Base-by-base conservation (phyloP, 2,113 vertebrate species). In the Periophthalmodon schlosseri region DNA sequence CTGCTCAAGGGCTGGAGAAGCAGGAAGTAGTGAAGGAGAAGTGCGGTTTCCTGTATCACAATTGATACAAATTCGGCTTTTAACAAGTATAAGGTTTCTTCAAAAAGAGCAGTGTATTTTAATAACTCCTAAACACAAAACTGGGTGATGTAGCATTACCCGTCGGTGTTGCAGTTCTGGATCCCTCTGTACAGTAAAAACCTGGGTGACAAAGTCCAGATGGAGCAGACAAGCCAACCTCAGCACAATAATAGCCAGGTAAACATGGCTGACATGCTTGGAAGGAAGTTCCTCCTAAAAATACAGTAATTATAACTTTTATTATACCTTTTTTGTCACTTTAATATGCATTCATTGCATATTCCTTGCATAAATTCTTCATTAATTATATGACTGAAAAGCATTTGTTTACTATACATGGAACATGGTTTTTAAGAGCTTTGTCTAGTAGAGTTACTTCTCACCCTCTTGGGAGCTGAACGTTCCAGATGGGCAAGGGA, bases 181-280 rank as follows among this genome's bases (percentile, higher is more conserved):
- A 94, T 60, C 91, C 92, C 23, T 89, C 74, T n/a, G 57, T 74
- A 83, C 96, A 97, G 89, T 93, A 97, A 71, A 94, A 93, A 0
- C 95, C 95, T 0, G 95, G 76, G 49, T 78, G 84, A 78, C 96
- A 96, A 4, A 47, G 91, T 0, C 95, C 95, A 0, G 94, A 95
- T 0, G 95, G 94, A 24, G 85, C 74, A 0, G 81, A 88, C 52
- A 96, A 93, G 1, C 96, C 95, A 85, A 58, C 24, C 20, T 86
- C 67, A 15, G 85, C 85, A 34, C 94, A 95, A 80, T 92, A 93
- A 77, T 90, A 82, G 9, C 94, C 94, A 39, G 91, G 77, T 52
- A 87, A 78, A 76, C 94, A 95, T 16, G 80, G 61, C 80, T 87
- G 91, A 75, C 94, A 95, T 13, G 60, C 90, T 0, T 88, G 74